Conservation (phyloP, 2,797 vertebrate species). For the Falco biarmicus region DNA sequence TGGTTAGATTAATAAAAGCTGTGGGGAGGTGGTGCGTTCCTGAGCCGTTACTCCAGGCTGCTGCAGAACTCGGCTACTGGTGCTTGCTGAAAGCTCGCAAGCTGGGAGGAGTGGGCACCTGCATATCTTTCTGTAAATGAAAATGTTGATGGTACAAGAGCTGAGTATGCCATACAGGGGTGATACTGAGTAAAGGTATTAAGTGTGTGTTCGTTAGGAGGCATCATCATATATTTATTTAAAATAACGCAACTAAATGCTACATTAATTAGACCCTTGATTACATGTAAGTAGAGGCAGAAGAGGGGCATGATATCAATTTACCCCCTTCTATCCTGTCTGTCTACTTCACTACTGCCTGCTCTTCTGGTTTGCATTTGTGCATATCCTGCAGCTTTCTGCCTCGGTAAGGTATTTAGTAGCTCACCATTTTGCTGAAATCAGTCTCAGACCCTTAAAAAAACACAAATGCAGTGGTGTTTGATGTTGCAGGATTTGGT, state of each 20-base stretch:
- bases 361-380: background rate
- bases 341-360: background rate
- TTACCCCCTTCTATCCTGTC: background rate
- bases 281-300: background rate
- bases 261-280: background rate
- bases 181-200: background rate
- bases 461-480: background rate
- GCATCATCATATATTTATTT: background rate
- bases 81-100: background rate
- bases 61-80: background rate
- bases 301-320: background rate
- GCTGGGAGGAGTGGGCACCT: background rate
- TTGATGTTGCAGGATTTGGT: slow-evolving; percentile 13
- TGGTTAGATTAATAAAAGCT: slow-evolving; percentile 14
- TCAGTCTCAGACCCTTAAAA: background rate
- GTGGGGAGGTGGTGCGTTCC: background rate
- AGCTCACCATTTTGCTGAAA: background rate
- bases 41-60: background rate
- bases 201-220: background rate
- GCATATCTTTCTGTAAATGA: background rate
- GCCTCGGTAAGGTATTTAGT: background rate
- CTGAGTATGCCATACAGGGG: background rate
- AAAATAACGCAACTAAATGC: background rate
- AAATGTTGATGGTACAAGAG: background rate
- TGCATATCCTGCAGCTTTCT: background rate